Evolutionary conservation across 1,140 invertebrate species (phyloP).

Genomic region (Chymomyza costata): DNA sequence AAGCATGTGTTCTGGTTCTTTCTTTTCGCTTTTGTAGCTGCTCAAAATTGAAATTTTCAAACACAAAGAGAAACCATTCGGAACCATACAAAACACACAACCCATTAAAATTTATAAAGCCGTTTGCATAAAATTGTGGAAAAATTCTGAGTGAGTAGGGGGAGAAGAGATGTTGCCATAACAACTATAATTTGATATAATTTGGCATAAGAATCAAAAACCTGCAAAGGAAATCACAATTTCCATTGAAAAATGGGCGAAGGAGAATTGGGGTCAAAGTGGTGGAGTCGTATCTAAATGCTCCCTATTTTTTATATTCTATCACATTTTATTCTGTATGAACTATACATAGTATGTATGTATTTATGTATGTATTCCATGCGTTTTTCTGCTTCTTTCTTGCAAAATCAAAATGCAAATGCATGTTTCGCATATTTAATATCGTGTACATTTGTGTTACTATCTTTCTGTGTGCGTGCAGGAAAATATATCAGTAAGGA

Average conservation of each 20-base stretch:
- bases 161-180: no score
- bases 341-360: neutral
- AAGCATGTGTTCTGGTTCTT: no score
- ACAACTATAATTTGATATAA: conserved; percentile 40
- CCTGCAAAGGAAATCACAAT: conserved; percentile 37
- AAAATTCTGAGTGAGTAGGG: no score
- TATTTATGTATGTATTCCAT: conserved; percentile 3
- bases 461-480: neutral
- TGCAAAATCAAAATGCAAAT: conserved; percentile 58
- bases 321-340: conserved; percentile 3
- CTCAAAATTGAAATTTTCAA: no score
- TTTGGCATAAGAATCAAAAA: conserved; percentile 42
- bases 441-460: neutral
- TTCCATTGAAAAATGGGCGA: conserved; percentile 1
- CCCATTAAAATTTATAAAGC: no score
- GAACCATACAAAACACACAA: no score
- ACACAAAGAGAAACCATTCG: no score
- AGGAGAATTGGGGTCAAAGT: neutral
- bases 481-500: conserved; percentile 17
- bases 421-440: conserved; percentile 60
- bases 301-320: neutral
- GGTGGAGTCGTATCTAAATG: conserved; percentile 5
- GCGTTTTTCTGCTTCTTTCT: conserved; percentile 12
- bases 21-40: no score
- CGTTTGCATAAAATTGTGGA: no score